Conservation (phyloP, 2,797 vertebrate species). For the Lophotriccus pileatus region DNA sequence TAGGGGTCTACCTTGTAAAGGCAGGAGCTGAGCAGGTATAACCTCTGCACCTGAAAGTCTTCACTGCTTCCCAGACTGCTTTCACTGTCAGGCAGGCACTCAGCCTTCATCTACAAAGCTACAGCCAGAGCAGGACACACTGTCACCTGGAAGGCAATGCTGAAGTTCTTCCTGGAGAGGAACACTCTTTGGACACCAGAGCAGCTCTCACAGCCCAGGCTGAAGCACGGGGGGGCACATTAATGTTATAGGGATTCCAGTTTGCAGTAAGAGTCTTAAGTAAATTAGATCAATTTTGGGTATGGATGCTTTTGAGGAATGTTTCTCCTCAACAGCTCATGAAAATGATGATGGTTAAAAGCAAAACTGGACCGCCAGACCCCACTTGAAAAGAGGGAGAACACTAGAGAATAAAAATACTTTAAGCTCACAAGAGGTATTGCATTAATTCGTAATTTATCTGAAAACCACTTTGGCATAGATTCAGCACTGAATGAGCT, state of each 20-base stretch:
- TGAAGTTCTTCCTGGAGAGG: not conserved
- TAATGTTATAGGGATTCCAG: not conserved
- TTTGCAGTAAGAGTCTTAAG: not conserved
- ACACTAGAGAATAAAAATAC: not conserved
- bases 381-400: not conserved
- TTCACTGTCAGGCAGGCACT: not conserved
- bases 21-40: not conserved
- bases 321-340: not conserved
- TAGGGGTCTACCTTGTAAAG: not conserved
- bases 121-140: not conserved
- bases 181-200: not conserved
- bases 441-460: not conserved
- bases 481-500: not conserved
- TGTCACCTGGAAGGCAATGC: not conserved
- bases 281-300: not conserved
- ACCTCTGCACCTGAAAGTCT: not conserved
- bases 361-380: not conserved
- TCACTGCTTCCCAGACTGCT: not conserved
- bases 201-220: not conserved
- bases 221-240: not conserved
- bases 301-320: not conserved
- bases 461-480: constrained; percentile 1
- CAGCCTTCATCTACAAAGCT: not conserved
- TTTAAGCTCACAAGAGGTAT: not conserved
- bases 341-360: not conserved